Evolutionary conservation across 2,113 vertebrate species (phyloP).

Genomic region (Polyodon spathula): DNA sequence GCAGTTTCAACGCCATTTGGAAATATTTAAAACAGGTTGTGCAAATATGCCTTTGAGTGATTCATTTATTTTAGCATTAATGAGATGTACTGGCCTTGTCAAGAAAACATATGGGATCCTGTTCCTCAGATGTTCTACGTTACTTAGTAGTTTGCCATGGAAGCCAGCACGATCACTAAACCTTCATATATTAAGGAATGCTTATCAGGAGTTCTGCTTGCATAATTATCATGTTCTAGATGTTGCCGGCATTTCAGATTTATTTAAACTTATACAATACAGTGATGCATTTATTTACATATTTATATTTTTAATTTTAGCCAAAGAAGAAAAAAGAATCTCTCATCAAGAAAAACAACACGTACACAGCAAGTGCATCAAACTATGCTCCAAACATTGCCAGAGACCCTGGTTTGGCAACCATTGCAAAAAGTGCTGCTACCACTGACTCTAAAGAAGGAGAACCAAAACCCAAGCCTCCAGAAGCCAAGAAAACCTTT

Average conservation of each 20-base stretch:
- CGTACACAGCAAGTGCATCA: slow-evolving; percentile 86
- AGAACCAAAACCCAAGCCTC: slow-evolving; percentile 91
- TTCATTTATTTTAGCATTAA: slow-evolving; percentile 34
- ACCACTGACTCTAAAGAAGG: slow-evolving; percentile 91
- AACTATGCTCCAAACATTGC: slow-evolving; percentile 93
- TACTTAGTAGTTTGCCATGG: slow-evolving; percentile 13
- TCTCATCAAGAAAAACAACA: slow-evolving; percentile 97
- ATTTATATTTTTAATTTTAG: slow-evolving; percentile 45
- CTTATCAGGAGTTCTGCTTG: too few relatives aligned
- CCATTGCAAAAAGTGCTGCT: slow-evolving; percentile 95
- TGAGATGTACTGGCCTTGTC: slow-evolving; percentile 45
- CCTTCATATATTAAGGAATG: too few relatives aligned
- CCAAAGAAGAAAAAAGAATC: slow-evolving; percentile 98
- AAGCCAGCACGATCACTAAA: background rate
- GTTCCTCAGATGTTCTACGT: slow-evolving; percentile 34
- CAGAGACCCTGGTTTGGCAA: slow-evolving; percentile 94
- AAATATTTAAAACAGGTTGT: slow-evolving; percentile 18
- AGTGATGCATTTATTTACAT: too few relatives aligned
- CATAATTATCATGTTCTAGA: too few relatives aligned
- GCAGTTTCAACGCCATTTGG: slow-evolving; percentile 17
- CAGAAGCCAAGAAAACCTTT: slow-evolving; percentile 98
- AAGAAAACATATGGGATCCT: slow-evolving; percentile 47
- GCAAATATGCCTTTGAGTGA: slow-evolving; percentile 13
- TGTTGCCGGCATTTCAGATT: too few relatives aligned
- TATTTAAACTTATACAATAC: too few relatives aligned